A percentile compares a stretch with the other conserved stretches of the same genome.
Conservation (phyloP, 2,888 invertebrate genomes). For the Ophioninae sp. region DNA sequence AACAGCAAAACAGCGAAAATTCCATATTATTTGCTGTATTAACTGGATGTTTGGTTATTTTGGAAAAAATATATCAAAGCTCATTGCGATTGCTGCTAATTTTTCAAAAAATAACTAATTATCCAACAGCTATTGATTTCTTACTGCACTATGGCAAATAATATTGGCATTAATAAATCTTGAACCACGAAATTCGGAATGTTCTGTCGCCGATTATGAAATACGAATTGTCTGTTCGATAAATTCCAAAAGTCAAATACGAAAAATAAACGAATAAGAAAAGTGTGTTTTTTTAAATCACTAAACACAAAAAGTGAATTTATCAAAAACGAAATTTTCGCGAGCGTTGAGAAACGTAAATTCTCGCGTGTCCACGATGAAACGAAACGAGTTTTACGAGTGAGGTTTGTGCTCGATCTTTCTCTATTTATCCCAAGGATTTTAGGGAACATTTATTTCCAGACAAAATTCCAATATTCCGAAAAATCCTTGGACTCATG, state of each 20-base stretch:
- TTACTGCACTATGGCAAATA: no score
- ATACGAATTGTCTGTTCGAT: no score
- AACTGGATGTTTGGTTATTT: no score
- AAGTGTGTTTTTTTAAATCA: neutral
- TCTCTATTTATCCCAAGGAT: neutral
- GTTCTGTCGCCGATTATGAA: no score
- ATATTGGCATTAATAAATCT: neutral
- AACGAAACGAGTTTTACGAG: neutral
- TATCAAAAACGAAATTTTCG: neutral
- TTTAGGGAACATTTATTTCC: neutral
- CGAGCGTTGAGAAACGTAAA: neutral
- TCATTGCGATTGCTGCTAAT: no score
- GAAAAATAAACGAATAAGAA: no score
- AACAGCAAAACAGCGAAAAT: no score
- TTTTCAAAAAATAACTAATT: no score
- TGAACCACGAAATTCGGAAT: neutral
- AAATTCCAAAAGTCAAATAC: no score
- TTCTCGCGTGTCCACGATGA: neutral
- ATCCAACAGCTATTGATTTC: no score
- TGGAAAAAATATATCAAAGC: no score
- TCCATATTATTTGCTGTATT: no score
- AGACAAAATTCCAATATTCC: conserved; percentile 27
- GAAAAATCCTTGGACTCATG: conserved; percentile 9
- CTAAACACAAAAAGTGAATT: neutral
- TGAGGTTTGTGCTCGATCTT: neutral